Base-by-base conservation (phyloP, 2,888 invertebrate species). In the Gastracanthus pulcherrimus region DNA sequence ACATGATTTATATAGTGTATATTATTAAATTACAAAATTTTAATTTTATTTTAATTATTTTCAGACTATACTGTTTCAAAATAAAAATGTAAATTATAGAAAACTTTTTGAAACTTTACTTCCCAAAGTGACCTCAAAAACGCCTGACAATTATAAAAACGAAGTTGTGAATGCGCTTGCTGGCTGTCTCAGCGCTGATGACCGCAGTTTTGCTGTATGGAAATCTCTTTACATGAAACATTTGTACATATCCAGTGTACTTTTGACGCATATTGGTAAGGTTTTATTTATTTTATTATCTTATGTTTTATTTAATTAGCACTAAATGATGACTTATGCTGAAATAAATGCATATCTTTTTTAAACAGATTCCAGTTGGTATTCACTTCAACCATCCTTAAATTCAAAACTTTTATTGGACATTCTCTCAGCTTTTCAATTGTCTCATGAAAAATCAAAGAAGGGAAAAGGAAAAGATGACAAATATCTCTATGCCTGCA, bases 121-220 rank as follows among this genome's bases (percentile, higher is more conserved):
- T 88, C 93, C 94, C 85, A 94, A 94, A 90, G 90, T 95, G 55
- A 93, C 93, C 89, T 93, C 89, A 91, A 94, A 91, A 92, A 93
- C 90, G 88, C 93, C 85, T 89, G 91, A 88, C 89, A 91, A 82
- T 67, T 93, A 90, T 89, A 93, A 89, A 86, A 91, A 92, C 70
- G 95, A 95, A 88, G 91, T 96, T 80, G 92, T 94, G 66, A 93
- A 94, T 70, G 93, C 94, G 84, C 89, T 96, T 62, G 91, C 94
- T 6, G 93, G 93, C 82, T 95, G 95, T 87, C 91, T 96, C 55
- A 90, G 90, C 31, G 92, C 92, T 71, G 96, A 96, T 84, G 93
- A 93, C 82, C 94, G 94, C 0, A 94, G 95, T 86, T 95, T 95
- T 85, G 93, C 93, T 66, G 93, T 93, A 0, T 96, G 96, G 96